Base-by-base conservation (phyloP, 1,140 invertebrate genomes). In the Coelopa frigida region DNA sequence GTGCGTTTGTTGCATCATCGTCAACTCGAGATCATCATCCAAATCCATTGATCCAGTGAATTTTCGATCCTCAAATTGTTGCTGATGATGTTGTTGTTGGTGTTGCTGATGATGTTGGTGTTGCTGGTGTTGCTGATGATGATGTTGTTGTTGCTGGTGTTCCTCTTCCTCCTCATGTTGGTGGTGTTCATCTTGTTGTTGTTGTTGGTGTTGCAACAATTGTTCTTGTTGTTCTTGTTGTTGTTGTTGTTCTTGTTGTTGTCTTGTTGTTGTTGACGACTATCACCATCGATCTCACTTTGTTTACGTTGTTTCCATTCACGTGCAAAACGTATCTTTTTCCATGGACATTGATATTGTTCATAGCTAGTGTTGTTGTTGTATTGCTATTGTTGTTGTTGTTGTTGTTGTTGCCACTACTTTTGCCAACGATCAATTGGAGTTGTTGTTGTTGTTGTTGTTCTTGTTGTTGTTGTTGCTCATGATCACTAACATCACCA, bases 281-380 rank as follows among this genome's bases (percentile, higher is more conserved):
- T n/a, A n/a, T n/a, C n/a, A n/a, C n/a, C n/a, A n/a, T n/a, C n/a
- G n/a, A n/a, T n/a, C n/a, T n/a, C n/a, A n/a, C n/a, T n/a, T 29
- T 48, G 41, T 48, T 67, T 58, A n/a, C 59, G 54, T 38, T 62
- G 65, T 44, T 66, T 68, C 6, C 63, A 57, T 54, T 69, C 66
- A 3, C 65, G 50, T 18, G 66, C 66, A 48, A 56, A 69, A 4
- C 65, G 56, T 11, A 68, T 69, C 49, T 69, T 69, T 40, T 69
- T 69, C 66, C 66, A 69, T 5, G 66, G 66, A 44, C 61, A 69
- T 22, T 66, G 59, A 56, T 64, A 64, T 22, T 64, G 61, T 49
- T 67, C 63, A 38, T 64, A 67, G 31, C 47, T 35, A 20, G 17
- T 23, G 35, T 38, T 46, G 33, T 46, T 32, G 37, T 15, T 7